These are phyloP conservation scores for Phallusia fumigata DNA, from an alignment of 23 tunicate species.

Conservation along the genomic window DNA sequence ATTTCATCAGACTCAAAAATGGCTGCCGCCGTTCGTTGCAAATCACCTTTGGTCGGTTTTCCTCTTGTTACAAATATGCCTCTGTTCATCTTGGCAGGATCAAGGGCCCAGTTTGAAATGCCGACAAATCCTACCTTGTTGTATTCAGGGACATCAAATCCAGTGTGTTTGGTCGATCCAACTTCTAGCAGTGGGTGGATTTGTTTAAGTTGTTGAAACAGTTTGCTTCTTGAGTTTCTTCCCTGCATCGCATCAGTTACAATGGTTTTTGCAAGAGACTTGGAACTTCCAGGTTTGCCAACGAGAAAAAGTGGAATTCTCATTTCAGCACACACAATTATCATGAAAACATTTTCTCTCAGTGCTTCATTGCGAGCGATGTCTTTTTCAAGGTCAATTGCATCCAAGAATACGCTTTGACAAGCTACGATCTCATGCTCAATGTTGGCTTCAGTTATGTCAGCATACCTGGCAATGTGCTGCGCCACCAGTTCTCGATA, in stretches of 20 bases:
- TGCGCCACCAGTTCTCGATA: slow-evolving; percentile 35
- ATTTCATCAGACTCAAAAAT: slow-evolving; percentile 37
- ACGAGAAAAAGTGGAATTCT: slow-evolving; percentile 70
- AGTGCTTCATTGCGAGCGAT: slow-evolving; percentile 65
- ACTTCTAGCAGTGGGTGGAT: slow-evolving; percentile 74
- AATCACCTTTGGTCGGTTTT: slow-evolving; percentile 33
- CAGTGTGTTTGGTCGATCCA: slow-evolving; percentile 32
- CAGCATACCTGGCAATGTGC: neutral
- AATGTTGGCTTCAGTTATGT: neutral
- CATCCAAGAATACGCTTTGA: slow-evolving; percentile 48
- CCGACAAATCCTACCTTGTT: slow-evolving; percentile 72
- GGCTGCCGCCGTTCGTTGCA: slow-evolving; percentile 43
- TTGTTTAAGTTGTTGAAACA: slow-evolving; percentile 44
- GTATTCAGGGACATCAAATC: slow-evolving; percentile 8
- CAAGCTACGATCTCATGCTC: slow-evolving; percentile 54
- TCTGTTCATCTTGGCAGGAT: slow-evolving; percentile 72
- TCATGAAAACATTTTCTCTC: slow-evolving; percentile 69
- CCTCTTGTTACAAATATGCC: slow-evolving; percentile 68
- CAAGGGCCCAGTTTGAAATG: slow-evolving; percentile 70
- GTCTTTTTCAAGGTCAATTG: slow-evolving; percentile 38
- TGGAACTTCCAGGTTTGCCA: slow-evolving; percentile 78
- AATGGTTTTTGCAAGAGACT: slow-evolving; percentile 66
- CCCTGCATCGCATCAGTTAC: slow-evolving; percentile 71
- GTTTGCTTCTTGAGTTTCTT: slow-evolving; percentile 24
- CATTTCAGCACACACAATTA: slow-evolving; percentile 55